Evolutionary conservation across 2,888 invertebrate species (phyloP).

Genomic region (Drosophila limbata): DNA sequence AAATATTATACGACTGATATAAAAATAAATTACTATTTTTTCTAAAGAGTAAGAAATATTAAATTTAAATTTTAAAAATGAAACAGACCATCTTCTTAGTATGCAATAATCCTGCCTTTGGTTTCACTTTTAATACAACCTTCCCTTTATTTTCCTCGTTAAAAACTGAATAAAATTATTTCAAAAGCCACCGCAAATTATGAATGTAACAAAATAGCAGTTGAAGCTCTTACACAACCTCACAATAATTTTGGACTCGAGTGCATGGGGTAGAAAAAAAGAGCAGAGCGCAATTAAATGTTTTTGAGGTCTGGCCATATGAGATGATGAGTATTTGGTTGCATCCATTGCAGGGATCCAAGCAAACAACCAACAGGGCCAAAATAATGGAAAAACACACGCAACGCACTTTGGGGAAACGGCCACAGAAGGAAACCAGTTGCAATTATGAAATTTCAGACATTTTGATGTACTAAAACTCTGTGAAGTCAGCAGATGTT

Average conservation of each 20-base stretch:
- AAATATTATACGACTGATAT: too few relatives aligned
- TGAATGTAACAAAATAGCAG: conserved; percentile 10
- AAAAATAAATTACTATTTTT: not conserved
- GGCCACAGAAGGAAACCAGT: conserved; percentile 40
- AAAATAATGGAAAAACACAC: conserved; percentile 12
- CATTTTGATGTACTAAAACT: conserved; percentile 69
- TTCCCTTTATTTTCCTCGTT: not conserved
- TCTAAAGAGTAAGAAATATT: too few relatives aligned
- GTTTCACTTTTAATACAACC: not conserved
- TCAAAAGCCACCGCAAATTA: conserved; percentile 14
- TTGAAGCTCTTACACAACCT: conserved; percentile 16
- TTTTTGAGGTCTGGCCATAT: conserved; percentile 54
- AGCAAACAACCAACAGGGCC: conserved; percentile 12
- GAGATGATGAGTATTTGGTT: conserved; percentile 50
- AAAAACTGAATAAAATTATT: not conserved
- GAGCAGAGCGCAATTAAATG: conserved; percentile 55
- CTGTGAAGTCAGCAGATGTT: conserved; percentile 52
- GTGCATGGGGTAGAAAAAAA: conserved; percentile 11
- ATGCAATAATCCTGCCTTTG: not conserved
- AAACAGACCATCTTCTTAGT: too few relatives aligned
- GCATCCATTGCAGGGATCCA: conserved; percentile 35
- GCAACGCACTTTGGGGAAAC: conserved; percentile 31
- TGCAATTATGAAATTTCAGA: conserved; percentile 82
- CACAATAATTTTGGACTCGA: conserved; percentile 19
- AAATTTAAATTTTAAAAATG: too few relatives aligned